Base-by-base conservation (phyloP, 2,113 vertebrate genomes). In the Helogale parvula region DNA sequence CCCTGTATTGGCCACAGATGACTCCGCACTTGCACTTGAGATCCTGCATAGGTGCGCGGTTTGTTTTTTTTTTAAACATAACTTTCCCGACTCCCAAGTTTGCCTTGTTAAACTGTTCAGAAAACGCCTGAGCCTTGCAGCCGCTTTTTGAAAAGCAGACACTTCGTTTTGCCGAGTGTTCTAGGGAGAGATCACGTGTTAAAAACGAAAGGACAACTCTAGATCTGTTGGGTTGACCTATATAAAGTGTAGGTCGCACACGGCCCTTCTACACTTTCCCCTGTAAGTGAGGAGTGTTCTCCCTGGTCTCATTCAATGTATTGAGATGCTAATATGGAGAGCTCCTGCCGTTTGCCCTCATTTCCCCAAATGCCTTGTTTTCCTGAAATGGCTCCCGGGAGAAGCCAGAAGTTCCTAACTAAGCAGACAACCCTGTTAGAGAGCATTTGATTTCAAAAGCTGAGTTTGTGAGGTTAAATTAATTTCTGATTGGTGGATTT, bases 321-420 rank as follows among this genome's bases (percentile, higher is more conserved):
- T 50, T 93, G 86, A 96, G 79, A 38, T 88, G 81, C 69, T 93
- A 38, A 69, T 27, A 9, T 66, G 35, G 45, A 41, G 52, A 90
- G 33, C 6, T 68, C 66, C 63, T 45, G 41, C 23, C 21, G 21
- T 65, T 92, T 47, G 85, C 35, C 68, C 33, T 54, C 6, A 1
- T 93, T 88, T 88, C 38, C 41, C 82, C 94, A 17, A 72, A 81
- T 60, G 45, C 65, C 23, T 93, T 84, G 74, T 69, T 96, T 96
- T 47, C 79, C 63, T 33, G 63, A 54, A 91, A 17, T 12, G 5
- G 13, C 47, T 88, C 19, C 25, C 33, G 25, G 33, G 57, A 69
- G 85, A 83, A 92, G 6, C 35, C 69, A 33, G 13, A 83, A 68
- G 63, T 80, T 76, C 50, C 92, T 60, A 21, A 92, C 31, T 52